A percentile compares a stretch with the other conserved stretches of the same genome.
Conservation (phyloP, 2,797 vertebrate genomes). For the Gymnopithys bicolor region DNA sequence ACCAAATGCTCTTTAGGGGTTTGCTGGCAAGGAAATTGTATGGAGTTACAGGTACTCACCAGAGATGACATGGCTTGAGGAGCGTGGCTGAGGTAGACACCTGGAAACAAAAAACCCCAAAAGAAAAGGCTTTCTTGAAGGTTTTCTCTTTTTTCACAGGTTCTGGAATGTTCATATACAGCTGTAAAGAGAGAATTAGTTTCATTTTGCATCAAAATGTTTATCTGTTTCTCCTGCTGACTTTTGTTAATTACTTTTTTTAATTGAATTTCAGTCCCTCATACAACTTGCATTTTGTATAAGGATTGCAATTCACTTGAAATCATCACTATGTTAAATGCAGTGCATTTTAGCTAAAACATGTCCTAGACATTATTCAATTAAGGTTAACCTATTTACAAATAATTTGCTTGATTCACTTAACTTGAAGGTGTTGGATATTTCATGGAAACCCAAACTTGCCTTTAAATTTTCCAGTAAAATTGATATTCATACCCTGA, state of each 20-base stretch:
- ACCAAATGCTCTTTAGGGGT: not conserved
- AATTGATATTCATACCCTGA: not conserved
- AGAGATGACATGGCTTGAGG: not conserved
- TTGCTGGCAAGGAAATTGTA: not conserved
- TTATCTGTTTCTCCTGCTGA: slow-evolving; percentile 39
- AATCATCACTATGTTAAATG: slow-evolving; percentile 37
- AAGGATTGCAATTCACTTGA: slow-evolving; percentile 58
- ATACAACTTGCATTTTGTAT: not conserved
- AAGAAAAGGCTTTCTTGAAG: not conserved
- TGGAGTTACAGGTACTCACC: not conserved
- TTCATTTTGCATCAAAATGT: slow-evolving; percentile 72
- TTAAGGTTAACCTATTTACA: not conserved
- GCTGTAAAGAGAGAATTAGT: slow-evolving; percentile 45
- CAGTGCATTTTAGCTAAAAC: slow-evolving; percentile 61
- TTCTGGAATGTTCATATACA: not conserved
- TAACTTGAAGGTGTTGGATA: not conserved
- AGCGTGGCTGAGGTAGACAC: too few relatives aligned
- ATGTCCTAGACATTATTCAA: not conserved
- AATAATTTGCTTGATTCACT: not conserved
- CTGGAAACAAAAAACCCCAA: not conserved
- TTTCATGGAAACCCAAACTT: slow-evolving; percentile 4
- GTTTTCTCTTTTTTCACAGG: not conserved
- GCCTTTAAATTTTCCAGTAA: slow-evolving; percentile 7
- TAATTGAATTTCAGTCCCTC: slow-evolving; percentile 49
- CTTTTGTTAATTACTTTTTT: not conserved